Evolutionary conservation across 92 coral and sea anemone genomes (phyloP), one percentile per base, ranked within the genome.

Genomic region (Anthopleura xanthogrammica): DNA sequence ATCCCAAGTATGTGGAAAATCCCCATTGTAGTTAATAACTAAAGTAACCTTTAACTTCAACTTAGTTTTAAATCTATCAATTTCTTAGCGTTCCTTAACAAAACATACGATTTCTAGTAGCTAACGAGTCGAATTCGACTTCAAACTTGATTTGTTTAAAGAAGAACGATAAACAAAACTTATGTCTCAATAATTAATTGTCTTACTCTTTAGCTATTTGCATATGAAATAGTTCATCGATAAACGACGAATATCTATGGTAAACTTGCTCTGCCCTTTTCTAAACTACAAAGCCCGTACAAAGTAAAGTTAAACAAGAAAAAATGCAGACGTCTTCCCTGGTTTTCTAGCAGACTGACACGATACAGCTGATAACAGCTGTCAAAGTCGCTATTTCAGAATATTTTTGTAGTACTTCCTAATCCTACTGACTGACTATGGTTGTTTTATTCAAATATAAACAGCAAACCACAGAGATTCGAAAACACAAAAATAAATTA

Each of bases 1-100:
- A 62, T 42, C 7, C 70, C 83, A 42, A 80, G 76, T 16, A 80
- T 14, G 13, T 66, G 64, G 41, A 39, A 80, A 80, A 80, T 62
- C 40, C 72, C 76, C 83, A 80, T 80, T 5, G 19, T 36, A 17
- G 50, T 77, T 17, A 20, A 29, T 29, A 1, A 29, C 36, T 29
- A 29, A 29, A 29, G 36, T 29, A 29, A n/a, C 80, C 46, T 19
- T 5, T 5, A 64, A 3, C 4, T 36, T 36, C 41, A n/a, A 12
- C 41, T 13, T 20, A 1, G 4, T 1, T 20, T 7, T n/a, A 62
- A 5, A 11, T 23, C 70, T 62, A 62, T 20, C 23, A 5, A 3
- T 19, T 62, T 23, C 70, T 62, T 16, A 60, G 58, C 3, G 3
- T 54, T 8, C 29, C 29, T 62, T 20, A n/a, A 62, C 22, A 6